Conservation (phyloP, 2,888 invertebrate genomes). For the Caenorhabditis zanzibari region DNA sequence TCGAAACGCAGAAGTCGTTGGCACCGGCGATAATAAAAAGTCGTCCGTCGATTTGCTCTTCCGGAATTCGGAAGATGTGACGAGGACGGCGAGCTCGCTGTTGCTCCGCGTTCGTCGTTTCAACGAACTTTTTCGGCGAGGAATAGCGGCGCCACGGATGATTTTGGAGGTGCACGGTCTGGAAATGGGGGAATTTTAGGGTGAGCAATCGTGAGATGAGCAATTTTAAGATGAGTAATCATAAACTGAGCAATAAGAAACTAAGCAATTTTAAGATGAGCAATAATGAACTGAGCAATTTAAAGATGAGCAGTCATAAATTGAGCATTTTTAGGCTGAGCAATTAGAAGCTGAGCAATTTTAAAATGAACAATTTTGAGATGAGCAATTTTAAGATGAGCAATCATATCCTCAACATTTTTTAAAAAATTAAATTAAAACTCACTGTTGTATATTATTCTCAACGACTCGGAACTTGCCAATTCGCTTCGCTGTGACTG, state of each 20-base stretch:
- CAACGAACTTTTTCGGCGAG: slow-evolving; percentile 63
- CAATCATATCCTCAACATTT: too few species aligned
- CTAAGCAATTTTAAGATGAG: too few species aligned
- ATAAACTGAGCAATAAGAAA: too few species aligned
- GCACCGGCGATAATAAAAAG: slow-evolving; percentile 31
- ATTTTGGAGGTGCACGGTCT: slow-evolving; percentile 42
- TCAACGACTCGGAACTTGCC: slow-evolving; percentile 62
- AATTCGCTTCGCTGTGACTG: slow-evolving; percentile 57
- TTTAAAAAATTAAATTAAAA: background rate
- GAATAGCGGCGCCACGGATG: slow-evolving; percentile 40
- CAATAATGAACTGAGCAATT: too few species aligned
- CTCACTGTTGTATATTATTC: slow-evolving; percentile 52
- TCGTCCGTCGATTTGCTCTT: slow-evolving; percentile 65
- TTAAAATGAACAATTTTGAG: slow-evolving; percentile 27
- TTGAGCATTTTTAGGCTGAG: too few species aligned
- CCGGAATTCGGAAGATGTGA: slow-evolving; percentile 66
- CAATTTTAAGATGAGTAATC: background rate
- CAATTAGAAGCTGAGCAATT: background rate
- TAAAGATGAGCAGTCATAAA: too few species aligned
- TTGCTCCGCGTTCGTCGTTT: slow-evolving; percentile 66
- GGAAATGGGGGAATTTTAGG: background rate
- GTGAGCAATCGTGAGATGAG: background rate
- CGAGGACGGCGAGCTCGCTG: slow-evolving; percentile 53
- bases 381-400: background rate
- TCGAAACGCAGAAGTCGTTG: background rate